A percentile compares a stretch with the other conserved stretches of the same genome.
Evolutionary conservation across 1,140 invertebrate species (phyloP).

Genomic region (Papilio aristodemus): DNA sequence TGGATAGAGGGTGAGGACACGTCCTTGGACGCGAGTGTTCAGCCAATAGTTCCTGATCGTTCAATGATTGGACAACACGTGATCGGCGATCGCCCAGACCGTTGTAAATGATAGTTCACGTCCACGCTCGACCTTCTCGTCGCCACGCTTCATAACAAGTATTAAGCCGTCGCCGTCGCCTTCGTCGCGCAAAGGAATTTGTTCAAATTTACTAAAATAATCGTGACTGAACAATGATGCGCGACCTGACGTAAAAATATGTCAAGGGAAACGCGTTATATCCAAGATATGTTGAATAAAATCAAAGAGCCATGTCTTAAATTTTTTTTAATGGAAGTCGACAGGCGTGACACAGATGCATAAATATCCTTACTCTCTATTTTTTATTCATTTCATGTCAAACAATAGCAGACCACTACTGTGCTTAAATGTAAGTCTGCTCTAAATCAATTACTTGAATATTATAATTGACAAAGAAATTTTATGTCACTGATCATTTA

Average conservation of each 20-base stretch:
- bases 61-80: not conserved
- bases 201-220: not conserved
- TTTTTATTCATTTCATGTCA: too few relatives aligned
- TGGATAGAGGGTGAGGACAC: not conserved
- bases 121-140: conserved; percentile 3
- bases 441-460: too few relatives aligned
- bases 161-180: not conserved
- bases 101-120: not conserved
- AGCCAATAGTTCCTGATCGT: not conserved
- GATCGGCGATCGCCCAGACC: not conserved
- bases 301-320: too few relatives aligned
- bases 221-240: not conserved
- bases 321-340: too few relatives aligned
- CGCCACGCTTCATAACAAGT: not conserved
- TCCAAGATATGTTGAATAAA: not conserved
- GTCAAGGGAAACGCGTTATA: not conserved
- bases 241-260: not conserved
- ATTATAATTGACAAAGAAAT: too few relatives aligned
- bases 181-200: not conserved
- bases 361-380: too few relatives aligned
- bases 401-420: too few relatives aligned
- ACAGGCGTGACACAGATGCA: too few relatives aligned
- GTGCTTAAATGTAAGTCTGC: too few relatives aligned
- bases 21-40: not conserved
- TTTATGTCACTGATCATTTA: too few relatives aligned